phyloP scores from a whole-genome alignment of 2,113 vertebrate genomes.

The Actinemys pallida region DNA sequence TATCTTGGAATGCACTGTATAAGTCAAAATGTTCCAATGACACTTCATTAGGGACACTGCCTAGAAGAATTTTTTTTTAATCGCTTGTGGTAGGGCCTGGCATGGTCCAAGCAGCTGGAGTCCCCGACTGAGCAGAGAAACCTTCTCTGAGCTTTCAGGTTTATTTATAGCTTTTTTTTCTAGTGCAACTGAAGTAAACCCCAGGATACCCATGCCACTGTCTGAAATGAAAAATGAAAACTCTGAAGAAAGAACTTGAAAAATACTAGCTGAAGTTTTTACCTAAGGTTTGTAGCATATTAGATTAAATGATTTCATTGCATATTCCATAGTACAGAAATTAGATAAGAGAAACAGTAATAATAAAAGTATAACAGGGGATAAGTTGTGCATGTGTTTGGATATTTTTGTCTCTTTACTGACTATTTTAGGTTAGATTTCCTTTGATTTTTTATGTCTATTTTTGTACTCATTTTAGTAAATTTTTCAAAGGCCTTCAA shows the following conservation, averaged over 20 bases:
- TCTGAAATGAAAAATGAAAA: not conserved
- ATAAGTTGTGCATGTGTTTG: not conserved
- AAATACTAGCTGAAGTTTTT: not conserved
- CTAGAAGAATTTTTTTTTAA: not conserved
- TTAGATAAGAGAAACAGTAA: not conserved
- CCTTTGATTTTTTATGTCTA: not conserved
- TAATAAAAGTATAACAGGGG: not conserved
- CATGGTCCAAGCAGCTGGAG: not conserved
- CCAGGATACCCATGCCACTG: conserved; percentile 5
- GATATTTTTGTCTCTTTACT: not conserved
- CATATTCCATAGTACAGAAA: not conserved
- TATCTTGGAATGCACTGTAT: not conserved
- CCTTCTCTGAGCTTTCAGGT: not conserved
- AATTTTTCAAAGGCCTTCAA: not conserved
- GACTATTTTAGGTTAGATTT: not conserved
- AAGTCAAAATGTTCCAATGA: not conserved
- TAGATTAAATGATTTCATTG: not conserved
- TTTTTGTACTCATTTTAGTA: not conserved
- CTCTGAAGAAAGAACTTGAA: not conserved
- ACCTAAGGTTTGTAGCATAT: not conserved
- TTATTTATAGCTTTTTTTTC: not conserved
- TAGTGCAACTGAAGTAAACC: not conserved
- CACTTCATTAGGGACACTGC: not conserved
- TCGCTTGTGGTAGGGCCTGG: rapidly evolving
- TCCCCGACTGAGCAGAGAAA: not conserved